A percentile compares a stretch with the other conserved stretches of the same genome.
Evolutionary conservation across 2,113 vertebrate genomes (phyloP).

Genomic region (Tiliqua scincoides): DNA sequence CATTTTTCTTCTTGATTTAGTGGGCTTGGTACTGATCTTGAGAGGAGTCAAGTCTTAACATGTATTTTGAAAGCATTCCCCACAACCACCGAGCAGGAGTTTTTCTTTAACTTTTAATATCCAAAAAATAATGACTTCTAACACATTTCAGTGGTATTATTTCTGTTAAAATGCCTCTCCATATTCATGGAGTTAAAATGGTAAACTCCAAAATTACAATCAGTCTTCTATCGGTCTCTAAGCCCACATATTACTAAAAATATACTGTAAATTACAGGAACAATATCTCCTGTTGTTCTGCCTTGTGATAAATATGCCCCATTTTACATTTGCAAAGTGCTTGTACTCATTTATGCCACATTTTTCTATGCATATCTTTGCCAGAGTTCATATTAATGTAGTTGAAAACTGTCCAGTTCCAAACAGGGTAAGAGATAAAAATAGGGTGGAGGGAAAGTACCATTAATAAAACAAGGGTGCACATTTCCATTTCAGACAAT

Average conservation of each 20-base stretch:
- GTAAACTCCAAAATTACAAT: constrained; percentile 26
- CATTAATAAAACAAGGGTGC: constrained; percentile 26
- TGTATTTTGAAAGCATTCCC: constrained; percentile 16
- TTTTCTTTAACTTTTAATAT: constrained; percentile 52
- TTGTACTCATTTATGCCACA: constrained; percentile 51
- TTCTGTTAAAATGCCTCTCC: constrained; percentile 10
- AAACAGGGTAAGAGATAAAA: constrained; percentile 25
- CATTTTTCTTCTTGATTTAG: constrained; percentile 50
- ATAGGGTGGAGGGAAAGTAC: not conserved
- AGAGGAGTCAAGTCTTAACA: constrained; percentile 35
- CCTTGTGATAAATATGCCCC: constrained; percentile 45
- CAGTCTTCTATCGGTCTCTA: constrained; percentile 36
- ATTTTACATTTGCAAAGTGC: constrained; percentile 50
- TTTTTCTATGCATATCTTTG: constrained; percentile 28
- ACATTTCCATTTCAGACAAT: constrained; percentile 50
- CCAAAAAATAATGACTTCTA: constrained; percentile 56
- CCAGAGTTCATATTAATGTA: constrained; percentile 56
- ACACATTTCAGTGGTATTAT: constrained; percentile 45
- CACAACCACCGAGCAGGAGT: constrained; percentile 56
- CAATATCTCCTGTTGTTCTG: constrained; percentile 40
- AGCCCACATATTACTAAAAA: constrained; percentile 27
- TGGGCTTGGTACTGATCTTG: constrained; percentile 46
- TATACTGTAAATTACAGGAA: constrained; percentile 46
- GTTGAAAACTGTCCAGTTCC: constrained; percentile 35
- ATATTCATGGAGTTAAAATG: constrained; percentile 49